Evolutionary conservation across 1,140 invertebrate genomes (phyloP).

Genomic region (Drosophila bocqueti): DNA sequence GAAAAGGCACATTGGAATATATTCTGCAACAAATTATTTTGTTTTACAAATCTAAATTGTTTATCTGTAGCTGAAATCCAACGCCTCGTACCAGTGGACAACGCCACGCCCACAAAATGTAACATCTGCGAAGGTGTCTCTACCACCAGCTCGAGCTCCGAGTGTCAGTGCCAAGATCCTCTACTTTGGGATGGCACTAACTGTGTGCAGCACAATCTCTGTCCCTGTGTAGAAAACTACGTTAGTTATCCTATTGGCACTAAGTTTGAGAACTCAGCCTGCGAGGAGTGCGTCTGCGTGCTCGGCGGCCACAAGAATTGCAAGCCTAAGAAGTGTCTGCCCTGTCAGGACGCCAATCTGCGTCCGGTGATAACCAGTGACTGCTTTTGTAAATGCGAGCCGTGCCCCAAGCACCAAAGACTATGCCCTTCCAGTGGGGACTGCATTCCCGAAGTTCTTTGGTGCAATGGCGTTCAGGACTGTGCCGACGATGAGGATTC

Average conservation of each 20-base stretch:
- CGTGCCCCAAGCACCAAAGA: conserved; percentile 88
- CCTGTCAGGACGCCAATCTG: conserved; percentile 86
- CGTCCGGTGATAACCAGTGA: conserved; percentile 79
- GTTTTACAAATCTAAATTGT: not conserved
- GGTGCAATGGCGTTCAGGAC: conserved; percentile 93
- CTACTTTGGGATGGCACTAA: conserved; percentile 90
- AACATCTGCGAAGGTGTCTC: conserved; percentile 65
- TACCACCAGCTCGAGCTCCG: not conserved
- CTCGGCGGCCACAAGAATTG: conserved; percentile 90
- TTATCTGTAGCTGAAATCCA: conserved; percentile 56
- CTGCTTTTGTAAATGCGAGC: conserved; percentile 91
- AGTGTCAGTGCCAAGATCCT: conserved; percentile 85
- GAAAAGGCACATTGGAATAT: not conserved
- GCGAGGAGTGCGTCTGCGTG: conserved; percentile 91
- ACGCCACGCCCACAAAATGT: conserved; percentile 53
- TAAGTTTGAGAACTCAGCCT: conserved; percentile 89
- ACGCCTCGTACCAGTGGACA: conserved; percentile 50
- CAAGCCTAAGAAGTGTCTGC: conserved; percentile 88
- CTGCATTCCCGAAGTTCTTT: conserved; percentile 89
- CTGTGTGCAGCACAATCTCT: conserved; percentile 89
- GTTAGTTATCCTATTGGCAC: conserved; percentile 90
- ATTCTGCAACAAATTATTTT: not conserved
- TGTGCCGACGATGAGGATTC: conserved; percentile 93
- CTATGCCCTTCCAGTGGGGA: conserved; percentile 91
- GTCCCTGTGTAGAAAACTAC: conserved; percentile 91